These are phyloP conservation scores for Temnothorax unifasciatus DNA, from an alignment of 2,888 invertebrate genomes.

Conservation along the genomic window DNA sequence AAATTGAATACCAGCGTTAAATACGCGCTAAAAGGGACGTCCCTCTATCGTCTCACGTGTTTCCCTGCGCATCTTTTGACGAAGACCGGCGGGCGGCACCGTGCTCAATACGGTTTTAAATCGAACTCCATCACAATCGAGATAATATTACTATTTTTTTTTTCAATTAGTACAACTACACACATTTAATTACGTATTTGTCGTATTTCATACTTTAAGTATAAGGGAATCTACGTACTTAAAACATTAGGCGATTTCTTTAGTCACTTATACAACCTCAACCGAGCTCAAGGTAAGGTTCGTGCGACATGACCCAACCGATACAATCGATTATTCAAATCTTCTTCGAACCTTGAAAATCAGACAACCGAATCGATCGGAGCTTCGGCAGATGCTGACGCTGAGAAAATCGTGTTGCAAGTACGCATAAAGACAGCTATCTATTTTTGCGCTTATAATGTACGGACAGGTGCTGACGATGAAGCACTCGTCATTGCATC, in stretches of 20 bases:
- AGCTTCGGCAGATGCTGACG: constrained; percentile 33
- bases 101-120: constrained; percentile 14
- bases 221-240: neutral
- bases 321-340: constrained; percentile 68
- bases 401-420: neutral
- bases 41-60: constrained; percentile 56
- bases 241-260: constrained; percentile 30
- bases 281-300: constrained; percentile 20
- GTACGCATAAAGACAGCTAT: neutral
- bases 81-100: constrained; percentile 38
- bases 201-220: neutral
- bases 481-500: constrained; percentile 72
- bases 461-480: constrained; percentile 74
- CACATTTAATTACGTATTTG: neutral
- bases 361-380: neutral
- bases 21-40: constrained; percentile 79
- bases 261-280: neutral
- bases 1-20: constrained; percentile 84
- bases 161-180: constrained; percentile 18
- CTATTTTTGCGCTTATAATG: constrained; percentile 43
- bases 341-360: neutral
- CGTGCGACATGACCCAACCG: constrained; percentile 46
- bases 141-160: neutral
- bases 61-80: constrained; percentile 65
- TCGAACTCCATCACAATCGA: constrained; percentile 14